A percentile compares a stretch with the other conserved stretches of the same genome.
Conservation (phyloP, 2,888 invertebrate genomes). For the Luperina testacea region DNA sequence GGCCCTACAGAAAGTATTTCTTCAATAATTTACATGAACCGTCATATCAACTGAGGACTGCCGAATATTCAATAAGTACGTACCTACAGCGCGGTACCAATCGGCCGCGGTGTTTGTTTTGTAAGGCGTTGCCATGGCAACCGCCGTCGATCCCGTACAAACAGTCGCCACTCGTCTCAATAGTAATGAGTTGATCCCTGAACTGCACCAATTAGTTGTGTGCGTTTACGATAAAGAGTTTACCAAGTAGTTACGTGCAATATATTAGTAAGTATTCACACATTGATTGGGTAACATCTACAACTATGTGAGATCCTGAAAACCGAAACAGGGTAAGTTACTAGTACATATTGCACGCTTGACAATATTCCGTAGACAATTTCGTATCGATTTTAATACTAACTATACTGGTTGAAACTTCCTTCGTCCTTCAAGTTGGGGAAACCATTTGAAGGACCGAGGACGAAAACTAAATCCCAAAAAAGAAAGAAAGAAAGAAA, state of each 20-base stretch:
- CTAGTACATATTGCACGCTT: neutral
- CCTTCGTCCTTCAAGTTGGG: neutral
- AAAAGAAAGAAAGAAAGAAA: too few species aligned
- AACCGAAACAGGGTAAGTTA: constrained; percentile 17
- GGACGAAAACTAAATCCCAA: neutral
- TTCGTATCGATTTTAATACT: constrained; percentile 34
- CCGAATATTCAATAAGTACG: neutral
- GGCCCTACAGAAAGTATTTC: neutral
- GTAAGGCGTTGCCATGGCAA: constrained; percentile 51
- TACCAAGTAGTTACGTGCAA: neutral
- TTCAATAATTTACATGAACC: constrained; percentile 1
- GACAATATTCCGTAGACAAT: neutral
- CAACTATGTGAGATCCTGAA: neutral
- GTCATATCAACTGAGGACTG: neutral
- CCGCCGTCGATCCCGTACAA: constrained; percentile 37
- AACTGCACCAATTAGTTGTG: constrained; percentile 3
- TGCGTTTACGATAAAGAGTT: neutral
- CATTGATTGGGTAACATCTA: neutral
- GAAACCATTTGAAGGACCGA: neutral
- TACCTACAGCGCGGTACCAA: neutral
- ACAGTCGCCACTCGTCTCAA: neutral
- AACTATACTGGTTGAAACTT: neutral
- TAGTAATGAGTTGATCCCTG: constrained; percentile 1
- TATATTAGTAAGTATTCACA: too few species aligned
- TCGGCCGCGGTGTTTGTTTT: constrained; percentile 36